Percentiles rank a stretch among this genome's conserved stretches.
These are phyloP conservation scores for Crenuchus spilurus DNA, from an alignment of 2,797 vertebrate species.

Conservation along the genomic window DNA sequence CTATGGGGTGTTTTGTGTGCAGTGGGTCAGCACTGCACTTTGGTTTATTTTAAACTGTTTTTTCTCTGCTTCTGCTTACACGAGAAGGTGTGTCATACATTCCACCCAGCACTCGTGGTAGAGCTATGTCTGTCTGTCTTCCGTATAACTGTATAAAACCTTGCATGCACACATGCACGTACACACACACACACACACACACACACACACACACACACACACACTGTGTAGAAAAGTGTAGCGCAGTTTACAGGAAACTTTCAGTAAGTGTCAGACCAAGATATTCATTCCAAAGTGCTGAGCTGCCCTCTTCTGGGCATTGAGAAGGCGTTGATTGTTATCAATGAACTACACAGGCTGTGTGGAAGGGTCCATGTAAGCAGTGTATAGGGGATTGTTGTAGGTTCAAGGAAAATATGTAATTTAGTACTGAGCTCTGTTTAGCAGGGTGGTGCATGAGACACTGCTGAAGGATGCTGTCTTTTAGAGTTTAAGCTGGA, in stretches of 20 bases:
- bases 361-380: not conserved
- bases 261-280: not conserved
- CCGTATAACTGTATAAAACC: not conserved
- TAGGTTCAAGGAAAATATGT: not conserved
- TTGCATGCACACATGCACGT: slow-evolving; percentile 3
- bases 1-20: slow-evolving; percentile 1
- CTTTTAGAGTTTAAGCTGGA: not conserved
- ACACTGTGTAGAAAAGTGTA: not conserved
- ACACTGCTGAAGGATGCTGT: not conserved
- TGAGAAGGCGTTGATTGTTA: not conserved
- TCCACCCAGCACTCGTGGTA: slow-evolving; percentile 7
- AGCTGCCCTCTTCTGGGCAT: slow-evolving; percentile 34
- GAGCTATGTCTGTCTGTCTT: not conserved
- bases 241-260: not conserved
- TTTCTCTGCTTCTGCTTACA: slow-evolving; percentile 5
- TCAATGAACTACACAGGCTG: not conserved
- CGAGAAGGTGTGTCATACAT: slow-evolving; percentile 17
- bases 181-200: not conserved
- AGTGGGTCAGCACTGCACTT: not conserved
- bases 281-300: not conserved
- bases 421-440: not conserved
- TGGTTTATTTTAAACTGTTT: slow-evolving; percentile 20
- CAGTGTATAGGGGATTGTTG: not conserved
- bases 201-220: not conserved
- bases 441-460: not conserved